phyloP scores from a whole-genome alignment of 2,888 invertebrate genomes.

The Kuschelorhynchus macadamiae region DNA sequence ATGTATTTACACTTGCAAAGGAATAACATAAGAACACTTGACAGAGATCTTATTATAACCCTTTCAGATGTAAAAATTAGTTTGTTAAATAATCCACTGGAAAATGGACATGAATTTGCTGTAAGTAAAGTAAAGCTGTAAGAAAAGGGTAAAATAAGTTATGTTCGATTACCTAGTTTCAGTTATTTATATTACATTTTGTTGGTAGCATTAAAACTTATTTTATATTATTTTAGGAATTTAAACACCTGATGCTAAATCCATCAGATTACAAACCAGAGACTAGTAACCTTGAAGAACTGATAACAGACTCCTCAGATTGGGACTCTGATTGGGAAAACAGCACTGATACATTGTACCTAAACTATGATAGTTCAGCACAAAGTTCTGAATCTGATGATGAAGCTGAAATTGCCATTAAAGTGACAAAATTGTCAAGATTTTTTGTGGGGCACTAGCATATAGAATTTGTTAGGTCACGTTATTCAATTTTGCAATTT shows the following conservation, averaged over 20 bases:
- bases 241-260: conserved; percentile 16
- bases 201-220: not conserved
- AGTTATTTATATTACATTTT: conserved; percentile 3
- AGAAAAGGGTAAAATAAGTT: no score
- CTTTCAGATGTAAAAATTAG: conserved; percentile 63
- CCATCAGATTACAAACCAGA: conserved; percentile 13
- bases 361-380: conserved; percentile 61
- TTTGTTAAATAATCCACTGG: conserved; percentile 62
- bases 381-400: conserved; percentile 60
- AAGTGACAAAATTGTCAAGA: conserved; percentile 63
- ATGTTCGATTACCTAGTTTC: no score
- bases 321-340: conserved; percentile 62
- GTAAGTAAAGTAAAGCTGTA: no score
- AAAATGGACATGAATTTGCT: conserved; percentile 52
- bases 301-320: conserved; percentile 29
- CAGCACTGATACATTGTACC: conserved; percentile 64
- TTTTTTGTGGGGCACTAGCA: conserved; percentile 55
- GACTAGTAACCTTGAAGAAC: not conserved
- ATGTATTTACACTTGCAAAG: conserved; percentile 62
- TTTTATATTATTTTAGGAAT: conserved; percentile 18
- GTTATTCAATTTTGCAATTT: no score
- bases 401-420: conserved; percentile 60
- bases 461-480: not conserved
- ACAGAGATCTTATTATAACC: conserved; percentile 56
- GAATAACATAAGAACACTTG: conserved; percentile 61